phyloP scores from a whole-genome alignment of 92 coral and sea anemone genomes.

The Siderastrea radians region DNA sequence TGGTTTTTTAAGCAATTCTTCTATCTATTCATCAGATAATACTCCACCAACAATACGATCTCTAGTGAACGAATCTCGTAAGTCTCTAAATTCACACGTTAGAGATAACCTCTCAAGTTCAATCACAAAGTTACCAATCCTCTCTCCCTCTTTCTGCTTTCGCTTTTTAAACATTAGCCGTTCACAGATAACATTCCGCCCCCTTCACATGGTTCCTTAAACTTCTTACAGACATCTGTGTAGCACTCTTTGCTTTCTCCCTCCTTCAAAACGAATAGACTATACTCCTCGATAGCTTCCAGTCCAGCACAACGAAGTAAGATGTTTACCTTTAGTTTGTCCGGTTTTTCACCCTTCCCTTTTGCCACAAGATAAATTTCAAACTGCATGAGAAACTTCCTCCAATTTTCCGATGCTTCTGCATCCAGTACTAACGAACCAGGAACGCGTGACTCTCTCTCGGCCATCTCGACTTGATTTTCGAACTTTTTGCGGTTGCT shows the following conservation, averaged over 20 bases:
- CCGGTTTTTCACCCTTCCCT: conserved; percentile 56
- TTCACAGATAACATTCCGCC: conserved; percentile 71
- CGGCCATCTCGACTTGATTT: too few relatives aligned
- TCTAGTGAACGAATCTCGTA: conserved; percentile 45
- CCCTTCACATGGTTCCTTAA: conserved; percentile 62
- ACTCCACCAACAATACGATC: conserved; percentile 79
- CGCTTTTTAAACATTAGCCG: too few relatives aligned
- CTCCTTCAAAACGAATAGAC: conserved; percentile 46
- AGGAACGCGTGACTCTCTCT: too few relatives aligned
- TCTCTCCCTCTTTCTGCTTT: too few relatives aligned
- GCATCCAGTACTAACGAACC: too few relatives aligned
- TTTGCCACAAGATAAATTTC: conserved; percentile 58
- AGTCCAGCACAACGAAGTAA: conserved; percentile 69
- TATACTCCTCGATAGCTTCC: conserved; percentile 65
- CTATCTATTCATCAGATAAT: conserved; percentile 33
- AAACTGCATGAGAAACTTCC: conserved; percentile 55
- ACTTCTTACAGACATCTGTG: conserved; percentile 59
- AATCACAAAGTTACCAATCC: conserved; percentile 71
- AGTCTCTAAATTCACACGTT: conserved; percentile 66
- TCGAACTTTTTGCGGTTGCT: too few relatives aligned
- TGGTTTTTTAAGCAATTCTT: too few relatives aligned
- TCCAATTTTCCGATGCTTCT: conserved; percentile 70
- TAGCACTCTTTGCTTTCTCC: conserved; percentile 47
- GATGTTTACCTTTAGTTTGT: conserved; percentile 58
- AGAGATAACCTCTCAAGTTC: conserved; percentile 66